A percentile compares a stretch with the other conserved stretches of the same genome.
Evolutionary conservation across 1,140 invertebrate species (phyloP).

Genomic region (Drosophila ficusphila): DNA sequence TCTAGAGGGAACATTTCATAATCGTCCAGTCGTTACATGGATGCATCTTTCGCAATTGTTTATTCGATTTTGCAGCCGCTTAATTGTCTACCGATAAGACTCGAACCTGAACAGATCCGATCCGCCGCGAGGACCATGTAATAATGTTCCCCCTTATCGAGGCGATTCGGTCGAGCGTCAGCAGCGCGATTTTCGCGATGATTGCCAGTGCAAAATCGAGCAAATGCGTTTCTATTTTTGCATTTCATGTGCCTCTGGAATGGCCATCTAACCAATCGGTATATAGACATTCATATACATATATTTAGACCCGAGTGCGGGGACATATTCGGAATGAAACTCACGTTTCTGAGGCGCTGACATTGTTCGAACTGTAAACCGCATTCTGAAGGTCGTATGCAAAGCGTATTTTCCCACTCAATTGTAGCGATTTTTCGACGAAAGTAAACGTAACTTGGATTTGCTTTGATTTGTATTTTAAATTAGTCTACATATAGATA

Average conservation of each 20-base stretch:
- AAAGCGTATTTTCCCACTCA: constrained; percentile 27
- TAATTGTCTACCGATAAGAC: constrained; percentile 26
- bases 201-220: constrained; percentile 12
- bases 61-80: constrained; percentile 17
- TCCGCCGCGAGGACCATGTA: constrained; percentile 10
- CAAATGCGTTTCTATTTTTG: constrained; percentile 42
- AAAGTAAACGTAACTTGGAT: constrained; percentile 26
- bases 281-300: not conserved
- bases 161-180: constrained; percentile 1
- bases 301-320: constrained; percentile 12
- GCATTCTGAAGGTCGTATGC: constrained; percentile 51
- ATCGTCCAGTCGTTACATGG: constrained; percentile 2
- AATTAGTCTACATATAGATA: constrained; percentile 65
- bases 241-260: constrained; percentile 48
- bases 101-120: constrained; percentile 19
- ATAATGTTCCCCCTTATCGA: constrained; percentile 29
- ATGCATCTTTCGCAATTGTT: constrained; percentile 38
- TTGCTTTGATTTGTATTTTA: constrained; percentile 48
- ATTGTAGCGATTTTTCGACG: not conserved
- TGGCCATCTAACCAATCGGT: constrained; percentile 21
- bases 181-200: constrained; percentile 1
- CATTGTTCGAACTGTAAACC: constrained; percentile 56
- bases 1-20: constrained; percentile 1
- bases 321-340: constrained; percentile 35
- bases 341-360: constrained; percentile 63